Percentiles rank a stretch among this genome's conserved stretches.
phyloP scores from a whole-genome alignment of 2,113 vertebrate species.

The Pterocles burchelli region DNA sequence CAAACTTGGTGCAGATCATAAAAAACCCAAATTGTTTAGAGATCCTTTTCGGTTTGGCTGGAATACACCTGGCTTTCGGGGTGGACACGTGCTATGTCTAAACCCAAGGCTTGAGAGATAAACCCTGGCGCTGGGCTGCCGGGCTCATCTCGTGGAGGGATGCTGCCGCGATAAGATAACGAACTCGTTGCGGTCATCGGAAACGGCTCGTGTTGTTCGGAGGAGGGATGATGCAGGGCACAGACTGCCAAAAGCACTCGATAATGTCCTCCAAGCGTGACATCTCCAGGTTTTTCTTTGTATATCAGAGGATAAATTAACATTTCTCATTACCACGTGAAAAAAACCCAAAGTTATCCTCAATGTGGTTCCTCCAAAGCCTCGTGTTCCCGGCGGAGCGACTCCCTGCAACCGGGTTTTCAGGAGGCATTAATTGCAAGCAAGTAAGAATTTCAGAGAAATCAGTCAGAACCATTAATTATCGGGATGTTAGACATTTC shows the following conservation, averaged over 20 bases:
- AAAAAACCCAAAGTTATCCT: background rate
- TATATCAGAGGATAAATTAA: accelerated
- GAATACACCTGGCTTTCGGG: background rate
- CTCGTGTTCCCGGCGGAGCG: accelerated
- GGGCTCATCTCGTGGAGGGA: background rate
- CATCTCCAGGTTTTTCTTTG: background rate
- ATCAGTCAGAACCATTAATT: background rate
- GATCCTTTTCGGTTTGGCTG: background rate
- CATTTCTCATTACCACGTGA: background rate
- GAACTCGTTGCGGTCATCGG: background rate
- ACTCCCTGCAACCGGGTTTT: background rate
- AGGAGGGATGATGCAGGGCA: background rate
- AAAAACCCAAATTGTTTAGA: background rate
- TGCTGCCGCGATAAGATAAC: background rate
- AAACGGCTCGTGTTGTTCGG: background rate
- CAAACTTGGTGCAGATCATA: background rate
- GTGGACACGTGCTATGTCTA: background rate
- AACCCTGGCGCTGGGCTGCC: background rate
- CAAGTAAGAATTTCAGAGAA: background rate
- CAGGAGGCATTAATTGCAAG: background rate
- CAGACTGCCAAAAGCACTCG: background rate
- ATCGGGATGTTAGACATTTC: accelerated
- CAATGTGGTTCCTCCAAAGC: background rate
- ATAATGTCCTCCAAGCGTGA: accelerated
- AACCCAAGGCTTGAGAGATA: background rate